Evolutionary conservation across 1,140 invertebrate genomes (phyloP).

Genomic region (Potamilus streckersoni): DNA sequence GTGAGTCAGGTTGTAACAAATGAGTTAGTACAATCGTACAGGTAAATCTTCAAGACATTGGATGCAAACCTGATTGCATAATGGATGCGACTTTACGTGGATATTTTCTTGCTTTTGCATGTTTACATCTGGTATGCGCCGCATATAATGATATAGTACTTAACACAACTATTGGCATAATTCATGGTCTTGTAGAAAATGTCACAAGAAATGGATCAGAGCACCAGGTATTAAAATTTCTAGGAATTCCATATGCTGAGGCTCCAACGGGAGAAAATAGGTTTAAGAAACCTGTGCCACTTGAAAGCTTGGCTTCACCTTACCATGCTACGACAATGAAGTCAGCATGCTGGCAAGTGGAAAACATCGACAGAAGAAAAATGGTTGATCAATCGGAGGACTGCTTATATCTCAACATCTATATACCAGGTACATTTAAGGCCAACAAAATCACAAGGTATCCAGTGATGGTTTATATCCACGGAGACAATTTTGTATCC

Average conservation of each 20-base stretch:
- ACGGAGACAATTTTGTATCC: constrained; percentile 19
- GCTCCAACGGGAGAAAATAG: constrained; percentile 5
- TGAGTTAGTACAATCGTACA: no score
- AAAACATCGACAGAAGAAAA: background rate
- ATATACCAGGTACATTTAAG: constrained; percentile 14
- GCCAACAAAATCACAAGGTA: constrained; percentile 27
- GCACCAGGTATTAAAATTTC: constrained; percentile 2
- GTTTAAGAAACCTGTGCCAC: constrained; percentile 14
- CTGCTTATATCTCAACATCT: constrained; percentile 27
- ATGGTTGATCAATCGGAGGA: constrained; percentile 12
- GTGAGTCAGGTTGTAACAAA: no score
- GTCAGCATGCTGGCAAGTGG: constrained; percentile 12
- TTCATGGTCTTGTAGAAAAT: no score
- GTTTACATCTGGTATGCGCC: no score
- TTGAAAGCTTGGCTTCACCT: constrained; percentile 7
- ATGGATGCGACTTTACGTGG: no score
- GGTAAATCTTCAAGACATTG: no score
- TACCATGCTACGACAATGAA: constrained; percentile 23
- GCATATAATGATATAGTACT: no score
- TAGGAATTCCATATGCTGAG: constrained; percentile 24
- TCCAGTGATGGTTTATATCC: constrained; percentile 28
- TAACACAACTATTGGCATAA: no score
- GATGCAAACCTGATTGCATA: no score
- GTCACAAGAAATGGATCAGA: background rate
- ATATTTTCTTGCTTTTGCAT: no score